Evolutionary conservation across 2,113 vertebrate species (phyloP).

Genomic region (Pycnonotus jocosus): DNA sequence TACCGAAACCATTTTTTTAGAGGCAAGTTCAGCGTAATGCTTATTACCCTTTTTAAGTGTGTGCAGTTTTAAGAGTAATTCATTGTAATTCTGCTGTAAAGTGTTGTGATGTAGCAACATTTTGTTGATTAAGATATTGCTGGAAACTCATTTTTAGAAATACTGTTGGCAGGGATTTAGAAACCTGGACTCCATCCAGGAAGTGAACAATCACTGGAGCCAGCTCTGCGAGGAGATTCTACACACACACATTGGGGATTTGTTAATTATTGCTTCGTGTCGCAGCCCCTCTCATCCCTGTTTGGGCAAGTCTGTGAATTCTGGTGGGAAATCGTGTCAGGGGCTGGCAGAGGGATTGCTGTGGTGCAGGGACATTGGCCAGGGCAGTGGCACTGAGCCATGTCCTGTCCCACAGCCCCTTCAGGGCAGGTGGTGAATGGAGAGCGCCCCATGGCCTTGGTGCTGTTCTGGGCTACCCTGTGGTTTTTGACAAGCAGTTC

Average conservation of each 20-base stretch:
- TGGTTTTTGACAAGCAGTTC: background rate
- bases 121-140: background rate
- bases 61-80: background rate
- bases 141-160: slow-evolving; percentile 2
- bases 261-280: background rate
- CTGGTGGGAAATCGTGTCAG: rapidly evolving
- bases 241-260: background rate
- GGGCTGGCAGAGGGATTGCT: background rate
- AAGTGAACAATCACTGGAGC: background rate
- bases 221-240: background rate
- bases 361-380: background rate
- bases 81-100: background rate
- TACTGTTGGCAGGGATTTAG: background rate
- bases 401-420: background rate
- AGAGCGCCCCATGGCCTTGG: background rate
- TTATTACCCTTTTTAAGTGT: background rate
- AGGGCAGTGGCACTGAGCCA: background rate
- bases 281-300: background rate
- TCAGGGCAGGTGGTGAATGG: no score
- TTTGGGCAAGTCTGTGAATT: background rate
- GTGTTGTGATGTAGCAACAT: background rate
- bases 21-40: background rate
- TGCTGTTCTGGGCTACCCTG: background rate
- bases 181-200: background rate
- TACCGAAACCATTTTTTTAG: background rate